Evolutionary conservation across 2,797 vertebrate genomes (phyloP), one percentile per base, ranked within the genome.

Genomic region (Enteromius paludinosus): DNA sequence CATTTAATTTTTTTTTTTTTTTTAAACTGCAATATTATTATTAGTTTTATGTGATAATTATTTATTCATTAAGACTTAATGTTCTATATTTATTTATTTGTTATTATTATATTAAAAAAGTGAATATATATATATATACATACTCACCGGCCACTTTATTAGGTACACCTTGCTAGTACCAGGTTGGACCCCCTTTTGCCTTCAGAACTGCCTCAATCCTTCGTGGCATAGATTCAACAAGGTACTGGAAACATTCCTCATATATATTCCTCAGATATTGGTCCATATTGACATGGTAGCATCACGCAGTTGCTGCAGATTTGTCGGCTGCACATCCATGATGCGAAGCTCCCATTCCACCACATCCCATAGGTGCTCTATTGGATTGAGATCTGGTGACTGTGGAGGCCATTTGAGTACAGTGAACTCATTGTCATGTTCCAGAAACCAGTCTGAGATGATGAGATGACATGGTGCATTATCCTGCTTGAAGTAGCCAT

Each of bases 401-500:
- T 45, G 43, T 28, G 23, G 23, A 47, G 23, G 14, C 15, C 68
- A 45, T 45, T 70, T 10, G 23, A 17, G 23, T 47, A 9, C 15
- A 45, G 41, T 70, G 14, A 45, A 45, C 41, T 70, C 35, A 15
- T 25, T 43, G n/a, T 25, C 11, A 69, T 17, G 41, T 45, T 69
- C 41, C 28, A 69, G n/a, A 45, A 70, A 23, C 65, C 65, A 68
- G 11, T 41, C 3, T 14, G 35, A 7, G 41, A 84, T 84, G 83
- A 85, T 81, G 6, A 61, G 45, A 7, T 73, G 69, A 83, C 84
- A 85, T 73, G 69, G 75, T 8, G 14, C 35, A 9, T 76, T 86
- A 76, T 86, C 64, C 74, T 79, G 79, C 83, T 79, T 79, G 69
- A 84, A 82, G 79, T 75, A 82, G 23, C 79, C 73, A 74, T 86